phyloP scores from a whole-genome alignment of 1,140 invertebrate species.

The Saccostrea cuccullata region DNA sequence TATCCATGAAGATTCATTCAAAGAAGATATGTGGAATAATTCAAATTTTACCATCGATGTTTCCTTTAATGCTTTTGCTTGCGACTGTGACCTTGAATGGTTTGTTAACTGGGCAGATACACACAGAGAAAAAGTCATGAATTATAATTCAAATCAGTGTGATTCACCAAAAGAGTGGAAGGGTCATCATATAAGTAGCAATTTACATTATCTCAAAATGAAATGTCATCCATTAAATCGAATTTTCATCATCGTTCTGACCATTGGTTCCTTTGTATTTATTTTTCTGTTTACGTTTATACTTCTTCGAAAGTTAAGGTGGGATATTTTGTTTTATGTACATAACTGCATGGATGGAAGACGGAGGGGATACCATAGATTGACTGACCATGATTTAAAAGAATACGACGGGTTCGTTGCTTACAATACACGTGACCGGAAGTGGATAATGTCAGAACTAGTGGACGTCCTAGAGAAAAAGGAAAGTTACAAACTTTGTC shows the following conservation, averaged over 20 bases:
- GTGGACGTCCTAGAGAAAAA: slow-evolving; percentile 45
- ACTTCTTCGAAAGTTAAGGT: slow-evolving; percentile 13
- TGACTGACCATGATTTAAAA: slow-evolving; percentile 15
- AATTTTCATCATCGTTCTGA: background rate
- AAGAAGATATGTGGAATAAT: background rate
- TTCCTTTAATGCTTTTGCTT: slow-evolving; percentile 34
- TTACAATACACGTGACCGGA: slow-evolving; percentile 45
- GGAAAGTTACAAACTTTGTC: slow-evolving; percentile 87
- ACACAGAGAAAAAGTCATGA: background rate
- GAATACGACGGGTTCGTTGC: slow-evolving; percentile 54
- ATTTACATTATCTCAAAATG: background rate
- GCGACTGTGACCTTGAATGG: slow-evolving; percentile 12
- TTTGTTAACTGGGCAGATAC: background rate
- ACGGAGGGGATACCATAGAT: background rate
- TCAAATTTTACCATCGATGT: slow-evolving; percentile 11
- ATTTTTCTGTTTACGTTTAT: background rate
- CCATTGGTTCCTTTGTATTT: background rate
- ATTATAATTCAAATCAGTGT: slow-evolving; percentile 33
- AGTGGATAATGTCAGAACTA: slow-evolving; percentile 47
- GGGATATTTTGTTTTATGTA: slow-evolving; percentile 36
- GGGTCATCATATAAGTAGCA: background rate
- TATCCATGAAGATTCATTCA: background rate
- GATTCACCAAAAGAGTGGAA: background rate
- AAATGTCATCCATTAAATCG: background rate
- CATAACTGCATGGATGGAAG: background rate